Conservation (phyloP, 2,797 vertebrate genomes). For the Urosaurus nigricauda region DNA sequence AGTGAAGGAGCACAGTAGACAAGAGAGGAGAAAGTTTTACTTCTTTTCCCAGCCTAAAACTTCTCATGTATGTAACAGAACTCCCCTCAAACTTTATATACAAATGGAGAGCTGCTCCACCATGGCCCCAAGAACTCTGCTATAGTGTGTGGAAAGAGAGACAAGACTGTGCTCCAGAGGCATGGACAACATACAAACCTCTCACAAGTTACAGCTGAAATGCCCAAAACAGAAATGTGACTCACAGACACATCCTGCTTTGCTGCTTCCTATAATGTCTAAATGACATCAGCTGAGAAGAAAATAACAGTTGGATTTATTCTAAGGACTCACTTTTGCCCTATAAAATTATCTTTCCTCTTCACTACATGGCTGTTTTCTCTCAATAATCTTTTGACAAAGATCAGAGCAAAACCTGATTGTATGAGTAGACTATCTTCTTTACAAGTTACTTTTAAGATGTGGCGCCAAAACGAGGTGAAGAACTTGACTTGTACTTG, state of each 20-base stretch:
- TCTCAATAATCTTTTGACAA: not conserved
- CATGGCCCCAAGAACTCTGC: not conserved
- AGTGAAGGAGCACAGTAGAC: no score
- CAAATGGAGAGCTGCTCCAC: not conserved
- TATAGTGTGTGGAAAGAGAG: not conserved
- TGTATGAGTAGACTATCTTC: not conserved
- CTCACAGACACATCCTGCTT: slow-evolving; percentile 8
- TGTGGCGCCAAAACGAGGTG: no score
- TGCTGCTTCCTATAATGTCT: not conserved
- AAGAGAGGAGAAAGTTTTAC: not conserved
- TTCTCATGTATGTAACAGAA: not conserved
- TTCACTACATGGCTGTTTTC: not conserved
- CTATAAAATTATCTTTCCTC: not conserved
- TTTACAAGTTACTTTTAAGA: not conserved
- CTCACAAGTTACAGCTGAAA: not conserved
- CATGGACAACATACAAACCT: not conserved
- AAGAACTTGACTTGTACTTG: no score
- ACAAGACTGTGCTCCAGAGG: not conserved
- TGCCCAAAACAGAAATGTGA: not conserved
- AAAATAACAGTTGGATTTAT: not conserved
- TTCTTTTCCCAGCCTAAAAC: not conserved
- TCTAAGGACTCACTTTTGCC: not conserved
- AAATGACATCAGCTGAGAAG: not conserved
- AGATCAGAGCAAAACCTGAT: not conserved
- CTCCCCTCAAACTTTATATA: no score